These are phyloP conservation scores for Ectropis grisescens DNA, from an alignment of 1,140 invertebrate genomes.

Conservation along the genomic window DNA sequence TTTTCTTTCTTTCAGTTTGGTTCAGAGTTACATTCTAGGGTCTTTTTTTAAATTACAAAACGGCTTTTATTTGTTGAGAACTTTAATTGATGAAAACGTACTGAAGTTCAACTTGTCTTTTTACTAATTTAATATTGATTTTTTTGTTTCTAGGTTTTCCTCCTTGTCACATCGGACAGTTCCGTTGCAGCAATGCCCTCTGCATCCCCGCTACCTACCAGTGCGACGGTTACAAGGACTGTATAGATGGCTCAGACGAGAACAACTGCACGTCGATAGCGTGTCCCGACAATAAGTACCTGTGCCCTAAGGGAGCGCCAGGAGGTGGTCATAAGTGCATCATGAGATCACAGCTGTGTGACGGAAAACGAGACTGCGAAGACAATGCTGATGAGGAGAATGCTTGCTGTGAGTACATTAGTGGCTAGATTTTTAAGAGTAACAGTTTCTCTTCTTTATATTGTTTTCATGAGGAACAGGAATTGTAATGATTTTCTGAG, in stretches of 20 bases:
- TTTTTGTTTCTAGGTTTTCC: conserved; percentile 83
- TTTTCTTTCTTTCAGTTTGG: too few relatives aligned
- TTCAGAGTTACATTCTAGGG: too few relatives aligned
- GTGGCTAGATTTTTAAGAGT: too few relatives aligned
- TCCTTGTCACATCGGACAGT: conserved; percentile 90
- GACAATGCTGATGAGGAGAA: conserved; percentile 92
- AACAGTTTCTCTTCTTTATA: too few relatives aligned
- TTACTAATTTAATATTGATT: too few relatives aligned
- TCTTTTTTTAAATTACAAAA: too few relatives aligned
- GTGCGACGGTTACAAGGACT: conserved; percentile 88
- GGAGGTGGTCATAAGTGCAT: conserved; percentile 88
- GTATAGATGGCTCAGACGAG: conserved; percentile 90
- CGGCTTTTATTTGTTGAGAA: too few relatives aligned
- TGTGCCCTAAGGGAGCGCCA: conserved; percentile 83
- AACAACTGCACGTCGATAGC: conserved; percentile 89
- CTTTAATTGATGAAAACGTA: too few relatives aligned
- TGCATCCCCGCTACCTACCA: conserved; percentile 90
- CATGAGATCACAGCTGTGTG: conserved; percentile 87
- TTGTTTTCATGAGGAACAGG: too few relatives aligned
- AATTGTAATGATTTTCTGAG: too few relatives aligned
- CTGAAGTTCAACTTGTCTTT: too few relatives aligned
- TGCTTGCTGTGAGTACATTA: conserved; percentile 84
- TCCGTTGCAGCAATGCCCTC: conserved; percentile 92
- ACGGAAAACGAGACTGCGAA: conserved; percentile 89
- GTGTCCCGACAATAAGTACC: conserved; percentile 93